Evolutionary conservation across 2,888 invertebrate species (phyloP).

Genomic region (Parelbella ahira): DNA sequence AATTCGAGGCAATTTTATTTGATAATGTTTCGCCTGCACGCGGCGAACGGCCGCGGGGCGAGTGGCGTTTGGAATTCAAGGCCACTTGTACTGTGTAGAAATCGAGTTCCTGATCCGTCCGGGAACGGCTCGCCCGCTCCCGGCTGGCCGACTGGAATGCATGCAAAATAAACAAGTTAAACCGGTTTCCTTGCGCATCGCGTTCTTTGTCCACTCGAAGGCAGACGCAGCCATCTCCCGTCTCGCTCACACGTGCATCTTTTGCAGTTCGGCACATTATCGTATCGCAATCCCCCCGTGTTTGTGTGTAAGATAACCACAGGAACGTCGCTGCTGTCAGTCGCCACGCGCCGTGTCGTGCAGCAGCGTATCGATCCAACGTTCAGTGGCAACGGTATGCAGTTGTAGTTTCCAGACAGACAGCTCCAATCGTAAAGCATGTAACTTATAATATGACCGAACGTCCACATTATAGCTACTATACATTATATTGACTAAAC

Average conservation of each 20-base stretch:
- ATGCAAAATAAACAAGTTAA: constrained; percentile 77
- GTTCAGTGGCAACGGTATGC: constrained; percentile 30
- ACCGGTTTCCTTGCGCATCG: constrained; percentile 69
- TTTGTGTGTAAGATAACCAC: constrained; percentile 31
- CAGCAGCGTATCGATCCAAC: constrained; percentile 32
- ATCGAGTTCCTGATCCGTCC: constrained; percentile 58
- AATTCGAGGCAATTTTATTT: constrained; percentile 15
- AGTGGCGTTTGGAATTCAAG: constrained; percentile 59
- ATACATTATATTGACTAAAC: no score
- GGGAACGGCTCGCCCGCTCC: constrained; percentile 68
- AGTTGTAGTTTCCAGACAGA: constrained; percentile 18
- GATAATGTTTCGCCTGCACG: constrained; percentile 5
- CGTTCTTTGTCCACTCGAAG: constrained; percentile 52
- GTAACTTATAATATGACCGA: no score
- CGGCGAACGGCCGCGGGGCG: constrained; percentile 32
- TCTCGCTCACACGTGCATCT: constrained; percentile 42
- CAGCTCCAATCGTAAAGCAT: constrained; percentile 21
- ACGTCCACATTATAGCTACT: no score
- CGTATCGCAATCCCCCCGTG: constrained; percentile 28
- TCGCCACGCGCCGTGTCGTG: constrained; percentile 28
- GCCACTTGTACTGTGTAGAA: constrained; percentile 53
- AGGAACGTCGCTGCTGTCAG: constrained; percentile 31
- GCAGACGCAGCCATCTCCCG: constrained; percentile 50
- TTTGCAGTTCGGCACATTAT: constrained; percentile 26
- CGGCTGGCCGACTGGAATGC: constrained; percentile 67